phyloP scores from a whole-genome alignment of 2,113 vertebrate species.

The Camelus bactrianus region DNA sequence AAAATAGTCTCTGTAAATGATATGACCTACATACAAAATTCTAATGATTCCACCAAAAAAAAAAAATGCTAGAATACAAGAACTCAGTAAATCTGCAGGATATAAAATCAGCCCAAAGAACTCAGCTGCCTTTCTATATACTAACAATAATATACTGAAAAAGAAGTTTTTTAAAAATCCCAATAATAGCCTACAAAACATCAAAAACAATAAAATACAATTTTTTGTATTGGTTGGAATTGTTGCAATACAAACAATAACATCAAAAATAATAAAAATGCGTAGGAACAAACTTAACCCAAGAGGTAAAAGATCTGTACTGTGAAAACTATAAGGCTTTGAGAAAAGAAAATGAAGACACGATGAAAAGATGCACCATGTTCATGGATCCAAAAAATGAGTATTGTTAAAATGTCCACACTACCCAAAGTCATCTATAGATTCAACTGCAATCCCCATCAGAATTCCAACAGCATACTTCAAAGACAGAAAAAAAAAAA shows the following conservation, averaged over 20 bases:
- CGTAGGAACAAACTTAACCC: neutral
- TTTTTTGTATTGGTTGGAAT: neutral
- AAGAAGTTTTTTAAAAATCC: neutral
- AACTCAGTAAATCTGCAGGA: neutral
- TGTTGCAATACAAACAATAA: neutral
- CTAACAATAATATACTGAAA: neutral
- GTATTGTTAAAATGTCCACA: neutral
- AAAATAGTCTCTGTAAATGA: neutral
- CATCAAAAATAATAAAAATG: neutral
- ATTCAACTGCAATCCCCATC: neutral
- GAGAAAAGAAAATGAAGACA: neutral
- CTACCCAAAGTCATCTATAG: neutral
- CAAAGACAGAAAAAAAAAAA: neutral
- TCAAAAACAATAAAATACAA: neutral
- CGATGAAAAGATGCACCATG: neutral
- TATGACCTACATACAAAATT: neutral
- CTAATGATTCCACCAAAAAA: neutral
- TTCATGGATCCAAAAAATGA: neutral
- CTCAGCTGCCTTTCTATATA: neutral
- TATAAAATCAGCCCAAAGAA: neutral
- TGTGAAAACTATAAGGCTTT: neutral
- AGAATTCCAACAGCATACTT: neutral
- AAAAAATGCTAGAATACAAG: neutral
- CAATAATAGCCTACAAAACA: neutral
- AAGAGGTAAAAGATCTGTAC: neutral